Evolutionary conservation across 2,797 vertebrate genomes (phyloP).

Genomic region (Acrossocheilus wenchowensis): DNA sequence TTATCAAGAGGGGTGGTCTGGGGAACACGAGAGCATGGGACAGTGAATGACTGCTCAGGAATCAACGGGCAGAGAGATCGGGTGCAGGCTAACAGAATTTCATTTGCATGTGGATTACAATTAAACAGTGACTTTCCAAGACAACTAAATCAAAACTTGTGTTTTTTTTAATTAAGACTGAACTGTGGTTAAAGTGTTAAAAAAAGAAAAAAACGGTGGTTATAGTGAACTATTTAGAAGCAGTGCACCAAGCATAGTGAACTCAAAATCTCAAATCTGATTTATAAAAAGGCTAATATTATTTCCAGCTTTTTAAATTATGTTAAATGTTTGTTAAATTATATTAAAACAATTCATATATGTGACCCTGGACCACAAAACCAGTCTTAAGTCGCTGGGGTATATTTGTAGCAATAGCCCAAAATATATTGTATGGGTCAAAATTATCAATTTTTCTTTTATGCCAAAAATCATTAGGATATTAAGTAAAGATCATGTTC

Average conservation of each 20-base stretch:
- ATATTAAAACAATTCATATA: no score
- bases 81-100: background rate
- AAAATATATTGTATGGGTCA: no score
- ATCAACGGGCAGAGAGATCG: background rate
- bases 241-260: background rate
- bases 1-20: slow-evolving; percentile 99
- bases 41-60: background rate
- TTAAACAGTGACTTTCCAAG: background rate
- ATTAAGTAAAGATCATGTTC: no score
- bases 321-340: background rate
- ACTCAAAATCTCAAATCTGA: background rate
- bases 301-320: no score
- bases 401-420: no score
- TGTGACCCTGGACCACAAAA: no score
- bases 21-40: background rate
- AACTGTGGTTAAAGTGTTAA: background rate
- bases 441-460: no score
- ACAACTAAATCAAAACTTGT: background rate
- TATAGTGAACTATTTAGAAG: background rate
- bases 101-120: background rate
- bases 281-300: background rate
- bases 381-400: no score
- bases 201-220: no score
- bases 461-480: no score
- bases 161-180: background rate